phyloP scores from a whole-genome alignment of 2,888 invertebrate species.

The Cataglyphis rosenhaueri region DNA sequence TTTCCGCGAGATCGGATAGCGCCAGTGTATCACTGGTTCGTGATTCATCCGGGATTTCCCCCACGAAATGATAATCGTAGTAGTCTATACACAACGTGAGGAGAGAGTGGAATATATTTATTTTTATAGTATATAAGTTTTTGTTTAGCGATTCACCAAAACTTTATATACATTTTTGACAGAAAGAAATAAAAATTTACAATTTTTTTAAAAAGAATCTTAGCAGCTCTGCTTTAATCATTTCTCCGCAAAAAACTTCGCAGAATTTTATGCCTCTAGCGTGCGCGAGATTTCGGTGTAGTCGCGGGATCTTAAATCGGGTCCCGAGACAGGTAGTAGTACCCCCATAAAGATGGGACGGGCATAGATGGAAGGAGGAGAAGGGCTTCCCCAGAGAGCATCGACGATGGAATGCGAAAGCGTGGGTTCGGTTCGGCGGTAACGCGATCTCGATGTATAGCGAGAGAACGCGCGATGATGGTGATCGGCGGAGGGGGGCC shows the following conservation, averaged over 20 bases:
- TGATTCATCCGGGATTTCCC: conserved; percentile 43
- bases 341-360: conserved; percentile 53
- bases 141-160: background rate
- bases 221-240: background rate
- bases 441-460: conserved; percentile 73
- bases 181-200: background rate
- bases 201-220: background rate
- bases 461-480: background rate
- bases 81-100: background rate
- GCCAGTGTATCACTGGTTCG: conserved; percentile 1
- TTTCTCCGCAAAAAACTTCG: background rate
- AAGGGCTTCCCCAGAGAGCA: conserved; percentile 50
- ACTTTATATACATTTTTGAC: background rate
- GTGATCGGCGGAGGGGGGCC: conserved; percentile 24
- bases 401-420: conserved; percentile 73
- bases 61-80: background rate
- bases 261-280: conserved; percentile 3
- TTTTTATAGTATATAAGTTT: background rate
- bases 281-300: conserved; percentile 39
- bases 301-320: conserved; percentile 53
- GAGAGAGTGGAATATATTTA: background rate
- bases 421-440: conserved; percentile 74
- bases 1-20: conserved; percentile 10
- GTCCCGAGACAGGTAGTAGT: conserved; percentile 60
- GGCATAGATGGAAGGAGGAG: conserved; percentile 38